Conservation (phyloP, 2,113 vertebrate species). For the Opisthocomus hoazin region DNA sequence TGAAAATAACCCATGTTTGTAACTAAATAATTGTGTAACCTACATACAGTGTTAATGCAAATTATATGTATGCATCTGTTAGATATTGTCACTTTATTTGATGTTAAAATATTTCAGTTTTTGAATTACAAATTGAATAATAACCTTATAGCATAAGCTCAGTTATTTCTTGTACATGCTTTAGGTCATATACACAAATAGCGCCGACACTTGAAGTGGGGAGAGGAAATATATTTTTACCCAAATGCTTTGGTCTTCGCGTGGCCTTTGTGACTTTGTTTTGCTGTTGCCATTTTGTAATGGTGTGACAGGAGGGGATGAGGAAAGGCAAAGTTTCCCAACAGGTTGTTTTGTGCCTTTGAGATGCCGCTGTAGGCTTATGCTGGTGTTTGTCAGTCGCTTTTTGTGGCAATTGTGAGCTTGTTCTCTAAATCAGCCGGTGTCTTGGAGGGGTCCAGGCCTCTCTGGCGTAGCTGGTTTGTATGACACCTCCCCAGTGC, state of each 20-base stretch:
- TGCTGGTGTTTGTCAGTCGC: neutral
- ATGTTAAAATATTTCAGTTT: slow-evolving; percentile 49
- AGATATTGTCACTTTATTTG: slow-evolving; percentile 69
- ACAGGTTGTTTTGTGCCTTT: neutral
- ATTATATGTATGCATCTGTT: slow-evolving; percentile 66
- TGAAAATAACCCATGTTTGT: slow-evolving; percentile 70
- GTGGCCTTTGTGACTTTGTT: slow-evolving; percentile 56
- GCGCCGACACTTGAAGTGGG: slow-evolving; percentile 47
- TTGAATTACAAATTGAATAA: slow-evolving; percentile 58
- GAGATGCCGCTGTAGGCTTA: neutral
- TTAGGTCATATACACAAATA: slow-evolving; percentile 29
- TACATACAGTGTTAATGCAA: slow-evolving; percentile 68
- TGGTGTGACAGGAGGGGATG: neutral
- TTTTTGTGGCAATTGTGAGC: neutral
- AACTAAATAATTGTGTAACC: slow-evolving; percentile 67
- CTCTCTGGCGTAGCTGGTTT: too few species aligned
- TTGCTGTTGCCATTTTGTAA: neutral
- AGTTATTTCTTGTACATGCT: slow-evolving; percentile 35
- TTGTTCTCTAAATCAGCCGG: fast-evolving
- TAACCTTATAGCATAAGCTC: slow-evolving; percentile 11
- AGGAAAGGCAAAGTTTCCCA: neutral
- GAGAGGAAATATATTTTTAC: slow-evolving; percentile 74
- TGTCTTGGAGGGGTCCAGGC: neutral
- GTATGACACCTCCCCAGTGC: neutral
- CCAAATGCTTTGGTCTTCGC: slow-evolving; percentile 23